These are phyloP conservation scores for Tiliacea aurago DNA, from an alignment of 2,888 invertebrate genomes.

Conservation along the genomic window DNA sequence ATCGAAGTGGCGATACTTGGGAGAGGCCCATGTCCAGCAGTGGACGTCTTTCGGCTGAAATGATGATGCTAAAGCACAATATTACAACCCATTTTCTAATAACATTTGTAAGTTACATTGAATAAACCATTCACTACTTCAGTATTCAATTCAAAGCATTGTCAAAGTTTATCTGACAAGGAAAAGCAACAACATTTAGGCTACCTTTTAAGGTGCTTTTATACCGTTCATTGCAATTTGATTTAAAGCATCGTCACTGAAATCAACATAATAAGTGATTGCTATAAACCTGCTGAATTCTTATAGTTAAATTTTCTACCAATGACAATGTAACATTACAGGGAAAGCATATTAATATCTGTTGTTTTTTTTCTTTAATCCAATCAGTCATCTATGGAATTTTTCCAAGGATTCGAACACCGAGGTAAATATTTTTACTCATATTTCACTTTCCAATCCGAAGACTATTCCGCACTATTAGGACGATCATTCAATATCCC, in stretches of 20 bases:
- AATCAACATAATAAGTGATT: not conserved
- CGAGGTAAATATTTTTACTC: not conserved
- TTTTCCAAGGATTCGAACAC: not conserved
- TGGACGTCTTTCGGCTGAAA: too few relatives aligned
- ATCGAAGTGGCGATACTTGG: too few relatives aligned
- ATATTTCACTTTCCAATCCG: not conserved
- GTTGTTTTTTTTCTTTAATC: too few relatives aligned
- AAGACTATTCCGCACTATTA: not conserved
- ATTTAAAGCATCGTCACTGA: not conserved
- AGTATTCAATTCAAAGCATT: conserved; percentile 39
- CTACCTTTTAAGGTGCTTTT: conserved; percentile 33
- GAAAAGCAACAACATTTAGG: conserved; percentile 55
- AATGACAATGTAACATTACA: too few relatives aligned
- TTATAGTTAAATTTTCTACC: not conserved
- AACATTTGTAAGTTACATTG: conserved; percentile 11
- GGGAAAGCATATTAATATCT: not conserved
- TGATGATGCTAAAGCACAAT: not conserved
- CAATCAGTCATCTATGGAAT: not conserved
- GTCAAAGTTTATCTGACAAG: conserved; percentile 59
- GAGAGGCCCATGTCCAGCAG: too few relatives aligned
- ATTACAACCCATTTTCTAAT: conserved; percentile 12
- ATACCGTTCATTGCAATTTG: conserved; percentile 5
- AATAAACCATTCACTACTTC: conserved; percentile 37
- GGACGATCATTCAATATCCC: not conserved
- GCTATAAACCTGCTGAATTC: not conserved